Percentiles rank a stretch among this genome's conserved stretches.
Conservation (phyloP, 2,888 invertebrate genomes). For the Leucozona laternaria region DNA sequence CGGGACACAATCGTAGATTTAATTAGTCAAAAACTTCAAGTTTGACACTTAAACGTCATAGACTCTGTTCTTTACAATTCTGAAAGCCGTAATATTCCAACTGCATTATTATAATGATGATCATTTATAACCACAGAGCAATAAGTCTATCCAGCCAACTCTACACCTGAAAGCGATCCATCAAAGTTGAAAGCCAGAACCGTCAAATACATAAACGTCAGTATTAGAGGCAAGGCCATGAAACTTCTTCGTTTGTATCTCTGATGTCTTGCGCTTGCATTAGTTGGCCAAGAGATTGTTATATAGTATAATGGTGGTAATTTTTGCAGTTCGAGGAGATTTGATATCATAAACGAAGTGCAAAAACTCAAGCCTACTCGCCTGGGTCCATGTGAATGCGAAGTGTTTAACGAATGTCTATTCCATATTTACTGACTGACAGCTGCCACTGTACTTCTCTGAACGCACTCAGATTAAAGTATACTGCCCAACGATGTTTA, state of each 20-base stretch:
- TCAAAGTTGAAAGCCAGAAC: conserved; percentile 63
- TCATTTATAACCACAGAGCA: conserved; percentile 54
- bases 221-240: conserved; percentile 61
- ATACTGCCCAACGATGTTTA: not conserved
- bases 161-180: conserved; percentile 57
- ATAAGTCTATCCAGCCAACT: conserved; percentile 55
- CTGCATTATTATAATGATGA: conserved; percentile 55
- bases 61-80: conserved; percentile 46
- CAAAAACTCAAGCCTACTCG: conserved; percentile 55
- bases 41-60: conserved; percentile 61
- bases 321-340: conserved; percentile 64
- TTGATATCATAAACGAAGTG: conserved; percentile 62
- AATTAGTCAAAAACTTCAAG: conserved; percentile 55
- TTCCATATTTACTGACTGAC: conserved; percentile 38
- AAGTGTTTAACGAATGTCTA: conserved; percentile 54
- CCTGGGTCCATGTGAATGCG: not conserved
- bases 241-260: conserved; percentile 45
- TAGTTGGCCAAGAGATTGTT: conserved; percentile 25
- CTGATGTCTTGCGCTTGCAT: conserved; percentile 18
- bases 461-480: conserved; percentile 37
- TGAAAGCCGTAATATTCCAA: conserved; percentile 41
- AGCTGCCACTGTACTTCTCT: conserved; percentile 40
- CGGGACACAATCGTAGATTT: conserved; percentile 45
- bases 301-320: conserved; percentile 47
- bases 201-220: conserved; percentile 65